Conservation (phyloP, 2,113 vertebrate species). For the Chaenogobius annularis region DNA sequence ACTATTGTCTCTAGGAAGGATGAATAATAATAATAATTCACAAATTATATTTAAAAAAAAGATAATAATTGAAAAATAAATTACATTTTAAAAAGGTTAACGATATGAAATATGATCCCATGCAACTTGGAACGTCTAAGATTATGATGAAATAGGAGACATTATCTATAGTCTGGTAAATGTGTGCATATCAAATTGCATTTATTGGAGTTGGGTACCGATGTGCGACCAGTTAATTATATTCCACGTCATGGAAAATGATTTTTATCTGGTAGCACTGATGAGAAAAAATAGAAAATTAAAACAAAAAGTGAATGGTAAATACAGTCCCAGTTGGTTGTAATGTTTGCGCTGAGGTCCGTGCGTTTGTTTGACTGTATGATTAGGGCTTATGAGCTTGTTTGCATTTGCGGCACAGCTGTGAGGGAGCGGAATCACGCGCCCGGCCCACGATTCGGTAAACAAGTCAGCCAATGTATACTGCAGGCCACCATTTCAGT, state of each 20-base stretch:
- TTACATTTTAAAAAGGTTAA: too few relatives aligned
- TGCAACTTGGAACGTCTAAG: not conserved
- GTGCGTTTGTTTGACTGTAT: constrained; percentile 20
- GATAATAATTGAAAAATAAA: too few relatives aligned
- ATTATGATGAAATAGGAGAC: too few relatives aligned
- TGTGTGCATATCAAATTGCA: too few relatives aligned
- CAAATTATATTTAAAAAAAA: too few relatives aligned
- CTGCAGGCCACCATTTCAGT: constrained; percentile 3
- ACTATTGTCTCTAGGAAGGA: too few relatives aligned
- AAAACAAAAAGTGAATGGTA: constrained; percentile 16
- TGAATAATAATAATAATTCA: too few relatives aligned
- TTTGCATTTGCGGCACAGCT: constrained; percentile 13
- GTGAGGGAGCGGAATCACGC: not conserved
- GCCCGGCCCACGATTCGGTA: not conserved
- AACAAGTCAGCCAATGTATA: constrained; percentile 9
- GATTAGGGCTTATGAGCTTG: not conserved
- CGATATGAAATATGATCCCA: too few relatives aligned
- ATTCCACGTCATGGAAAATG: constrained; percentile 30
- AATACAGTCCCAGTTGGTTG: constrained; percentile 45
- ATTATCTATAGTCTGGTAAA: too few relatives aligned
- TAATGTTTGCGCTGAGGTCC: constrained; percentile 28
- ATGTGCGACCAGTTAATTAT: constrained; percentile 11
- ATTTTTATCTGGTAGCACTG: constrained; percentile 13
- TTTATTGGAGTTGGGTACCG: not conserved
- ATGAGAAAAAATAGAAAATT: constrained; percentile 17